Evolutionary conservation across 2,797 vertebrate species (phyloP), one percentile per base, ranked within the genome.

Genomic region (Tiaroga cobitis): DNA sequence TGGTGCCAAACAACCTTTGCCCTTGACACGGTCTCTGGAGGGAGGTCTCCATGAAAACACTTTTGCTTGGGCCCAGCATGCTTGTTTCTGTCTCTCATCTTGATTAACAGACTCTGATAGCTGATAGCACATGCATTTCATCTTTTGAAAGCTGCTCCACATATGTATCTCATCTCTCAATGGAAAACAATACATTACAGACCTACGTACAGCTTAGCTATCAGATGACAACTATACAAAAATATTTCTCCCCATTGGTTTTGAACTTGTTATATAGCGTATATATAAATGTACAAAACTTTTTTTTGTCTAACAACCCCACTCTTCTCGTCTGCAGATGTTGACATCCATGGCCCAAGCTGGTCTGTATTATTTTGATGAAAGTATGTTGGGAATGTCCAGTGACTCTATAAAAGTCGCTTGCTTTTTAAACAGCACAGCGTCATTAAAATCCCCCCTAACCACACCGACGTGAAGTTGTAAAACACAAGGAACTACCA

Each of bases 401-500:
- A 92, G 90, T 88, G 91, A 91, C 90, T 93, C 91, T 87, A 93
- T 94, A 93, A 94, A 94, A 94, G 81, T 78, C 51, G 59, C 18
- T 91, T 82, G 90, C 89, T 87, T 90, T 84, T 29, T 92, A 92
- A 91, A 92, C 86, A 78, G 83, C 86, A 91, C 91, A 90, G 90
- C 92, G 93, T 93, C 81, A 94, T 88, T 91, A 91, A 95, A 94
- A 93, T 91, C 91, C 85, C 85, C 54, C 86, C 89, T 10, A 81
- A 85, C 90, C 87, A 89, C 89, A 88, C 85, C 85, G 91, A 93
- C 92, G 92, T 90, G 87, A 83, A 86, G 91, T 91, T 90, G 88
- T 94, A 93, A 95, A 95, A 93, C 86, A 81, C 85, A 85, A 91
- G 89, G 87, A 91, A 92, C 87, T 85, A 92, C 89, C 92, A 92